Evolutionary conservation across 2,797 vertebrate genomes (phyloP).

Genomic region (Mormyrus hasselquistii): DNA sequence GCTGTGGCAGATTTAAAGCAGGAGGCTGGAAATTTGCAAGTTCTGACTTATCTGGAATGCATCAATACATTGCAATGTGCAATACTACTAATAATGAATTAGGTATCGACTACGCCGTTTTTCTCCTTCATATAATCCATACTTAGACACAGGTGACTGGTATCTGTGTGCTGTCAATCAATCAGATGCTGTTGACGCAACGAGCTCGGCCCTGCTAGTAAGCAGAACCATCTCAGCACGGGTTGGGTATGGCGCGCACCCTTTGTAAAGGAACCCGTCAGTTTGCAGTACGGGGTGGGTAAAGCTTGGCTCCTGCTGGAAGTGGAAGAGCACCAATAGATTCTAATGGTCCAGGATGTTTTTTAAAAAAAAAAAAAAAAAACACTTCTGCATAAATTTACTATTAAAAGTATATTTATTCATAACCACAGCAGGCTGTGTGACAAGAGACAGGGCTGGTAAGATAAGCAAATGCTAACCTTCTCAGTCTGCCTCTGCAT

Average conservation of each 20-base stretch:
- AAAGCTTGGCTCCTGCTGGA: not conserved
- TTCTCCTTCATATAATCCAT: not conserved
- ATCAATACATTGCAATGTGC: not conserved
- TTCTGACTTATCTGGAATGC: not conserved
- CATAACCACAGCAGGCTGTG: constrained; percentile 21
- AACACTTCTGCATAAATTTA: not conserved
- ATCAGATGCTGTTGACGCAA: not conserved
- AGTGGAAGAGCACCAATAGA: not conserved
- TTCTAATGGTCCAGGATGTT: not conserved
- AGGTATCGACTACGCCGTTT: not conserved
- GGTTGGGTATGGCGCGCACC: not conserved
- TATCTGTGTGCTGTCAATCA: not conserved
- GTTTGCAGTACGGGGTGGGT: not conserved
- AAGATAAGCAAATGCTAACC: constrained; percentile 66
- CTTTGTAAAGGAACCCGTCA: not conserved
- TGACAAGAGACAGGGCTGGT: constrained; percentile 29
- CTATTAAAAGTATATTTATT: not conserved
- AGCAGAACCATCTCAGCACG: not conserved
- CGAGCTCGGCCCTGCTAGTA: not conserved
- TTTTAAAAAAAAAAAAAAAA: not conserved
- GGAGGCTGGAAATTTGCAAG: not conserved
- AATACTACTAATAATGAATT: not conserved
- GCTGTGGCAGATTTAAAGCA: not conserved
- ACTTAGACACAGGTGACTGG: not conserved
- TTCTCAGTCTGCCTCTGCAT: constrained; percentile 48